A percentile compares a stretch with the other conserved stretches of the same genome.
Conservation (phyloP, 2,113 vertebrate species). For the Pavo muticus region DNA sequence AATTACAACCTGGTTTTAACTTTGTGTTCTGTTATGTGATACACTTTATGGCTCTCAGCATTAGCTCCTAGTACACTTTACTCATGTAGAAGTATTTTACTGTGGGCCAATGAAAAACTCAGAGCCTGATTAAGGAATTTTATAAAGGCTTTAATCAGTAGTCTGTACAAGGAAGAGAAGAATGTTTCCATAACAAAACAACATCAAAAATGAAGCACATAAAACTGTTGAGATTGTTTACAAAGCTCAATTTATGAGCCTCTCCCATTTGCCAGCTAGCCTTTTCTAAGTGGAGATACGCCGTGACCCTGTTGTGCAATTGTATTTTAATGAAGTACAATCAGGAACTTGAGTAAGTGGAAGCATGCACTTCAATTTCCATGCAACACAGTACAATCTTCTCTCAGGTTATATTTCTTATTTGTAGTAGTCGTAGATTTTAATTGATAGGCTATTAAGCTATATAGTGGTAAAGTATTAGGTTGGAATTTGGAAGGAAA, state of each 20-base stretch:
- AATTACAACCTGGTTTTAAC: not conserved
- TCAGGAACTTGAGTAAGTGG: not conserved
- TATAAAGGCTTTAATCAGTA: not conserved
- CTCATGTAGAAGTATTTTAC: not conserved
- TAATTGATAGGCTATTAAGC: not conserved
- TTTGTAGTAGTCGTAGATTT: not conserved
- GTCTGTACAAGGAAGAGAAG: not conserved
- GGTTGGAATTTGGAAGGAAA: not conserved
- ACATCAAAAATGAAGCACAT: not conserved
- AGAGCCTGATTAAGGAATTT: not conserved
- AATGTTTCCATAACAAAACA: not conserved
- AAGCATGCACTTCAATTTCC: not conserved
- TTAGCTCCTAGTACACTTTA: not conserved
- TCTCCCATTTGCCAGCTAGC: not conserved
- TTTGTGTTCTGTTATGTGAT: not conserved
- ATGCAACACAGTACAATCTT: not conserved
- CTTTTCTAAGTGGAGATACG: not conserved
- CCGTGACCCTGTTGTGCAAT: not conserved
- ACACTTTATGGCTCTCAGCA: not conserved
- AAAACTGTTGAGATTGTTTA: slow-evolving; percentile 8
- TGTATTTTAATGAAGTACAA: not conserved
- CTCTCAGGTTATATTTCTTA: not conserved
- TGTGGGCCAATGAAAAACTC: not conserved
- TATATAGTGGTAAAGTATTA: not conserved
- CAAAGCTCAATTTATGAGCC: not conserved